Evolutionary conservation across 1,140 invertebrate species (phyloP).

Genomic region (Nebria ingens): DNA sequence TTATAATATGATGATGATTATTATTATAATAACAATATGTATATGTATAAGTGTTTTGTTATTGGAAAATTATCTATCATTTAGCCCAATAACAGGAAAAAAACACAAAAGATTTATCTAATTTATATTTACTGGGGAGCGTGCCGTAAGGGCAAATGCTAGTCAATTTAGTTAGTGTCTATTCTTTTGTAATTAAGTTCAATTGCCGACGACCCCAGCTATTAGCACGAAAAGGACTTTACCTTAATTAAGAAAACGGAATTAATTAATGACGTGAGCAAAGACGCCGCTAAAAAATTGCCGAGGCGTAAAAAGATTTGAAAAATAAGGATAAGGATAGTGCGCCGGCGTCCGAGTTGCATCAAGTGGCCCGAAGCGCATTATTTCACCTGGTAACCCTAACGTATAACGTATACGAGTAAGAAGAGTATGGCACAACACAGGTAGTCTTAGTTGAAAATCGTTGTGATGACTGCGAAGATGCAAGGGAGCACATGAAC

Average conservation of each 20-base stretch:
- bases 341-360: not conserved
- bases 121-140: too few relatives aligned
- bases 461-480: conserved; percentile 2
- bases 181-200: not conserved
- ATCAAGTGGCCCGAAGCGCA: not conserved
- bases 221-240: conserved; percentile 9
- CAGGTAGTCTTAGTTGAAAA: conserved; percentile 1
- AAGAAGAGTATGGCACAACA: not conserved
- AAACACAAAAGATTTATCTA: too few relatives aligned
- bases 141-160: too few relatives aligned
- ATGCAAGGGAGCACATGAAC: too few relatives aligned
- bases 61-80: not conserved
- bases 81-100: not conserved
- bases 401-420: too few relatives aligned
- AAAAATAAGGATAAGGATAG: conserved; percentile 2
- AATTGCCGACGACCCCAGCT: too few relatives aligned
- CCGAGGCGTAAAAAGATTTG: conserved; percentile 1
- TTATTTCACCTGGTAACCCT: not conserved
- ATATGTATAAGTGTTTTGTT: too few relatives aligned
- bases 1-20: too few relatives aligned
- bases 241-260: conserved; percentile 15
- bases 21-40: too few relatives aligned
- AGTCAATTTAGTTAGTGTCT: too few relatives aligned
- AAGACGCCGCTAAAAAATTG: not conserved
- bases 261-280: conserved; percentile 12